phyloP scores from a whole-genome alignment of 2,113 vertebrate species.

The Pteropus alecto region DNA sequence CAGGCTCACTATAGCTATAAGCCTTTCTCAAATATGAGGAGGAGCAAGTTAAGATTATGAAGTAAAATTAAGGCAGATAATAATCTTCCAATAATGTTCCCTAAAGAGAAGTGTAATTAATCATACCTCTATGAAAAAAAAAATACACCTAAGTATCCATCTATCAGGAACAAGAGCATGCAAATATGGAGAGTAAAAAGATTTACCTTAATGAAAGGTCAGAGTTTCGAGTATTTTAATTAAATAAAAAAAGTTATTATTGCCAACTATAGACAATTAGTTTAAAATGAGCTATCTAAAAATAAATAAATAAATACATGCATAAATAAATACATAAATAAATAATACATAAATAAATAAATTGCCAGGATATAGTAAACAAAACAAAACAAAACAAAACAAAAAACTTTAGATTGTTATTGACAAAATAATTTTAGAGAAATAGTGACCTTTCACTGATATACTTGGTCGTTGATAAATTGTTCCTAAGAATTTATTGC shows the following conservation, averaged over 20 bases:
- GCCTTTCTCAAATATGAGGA: background rate
- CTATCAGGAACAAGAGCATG: background rate
- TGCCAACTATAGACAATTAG: background rate
- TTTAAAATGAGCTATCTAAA: no score
- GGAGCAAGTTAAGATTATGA: background rate
- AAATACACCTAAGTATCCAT: background rate
- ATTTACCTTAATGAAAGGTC: background rate
- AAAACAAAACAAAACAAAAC: background rate
- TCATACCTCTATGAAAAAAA: background rate
- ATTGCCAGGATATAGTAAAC: background rate
- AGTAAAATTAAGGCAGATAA: background rate
- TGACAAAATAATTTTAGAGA: background rate
- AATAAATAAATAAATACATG: no score
- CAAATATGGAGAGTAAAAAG: background rate
- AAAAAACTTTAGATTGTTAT: background rate
- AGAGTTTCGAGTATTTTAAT: background rate
- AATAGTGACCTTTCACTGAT: background rate
- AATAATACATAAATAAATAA: background rate
- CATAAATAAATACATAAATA: no score
- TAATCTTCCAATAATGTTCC: background rate
- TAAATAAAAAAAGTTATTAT: background rate
- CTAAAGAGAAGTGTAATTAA: background rate
- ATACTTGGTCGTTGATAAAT: background rate
- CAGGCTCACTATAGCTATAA: fast-evolving
- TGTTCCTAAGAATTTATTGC: background rate